Base-by-base conservation (phyloP, 2,113 vertebrate species). In the Trematomus loennbergii region DNA sequence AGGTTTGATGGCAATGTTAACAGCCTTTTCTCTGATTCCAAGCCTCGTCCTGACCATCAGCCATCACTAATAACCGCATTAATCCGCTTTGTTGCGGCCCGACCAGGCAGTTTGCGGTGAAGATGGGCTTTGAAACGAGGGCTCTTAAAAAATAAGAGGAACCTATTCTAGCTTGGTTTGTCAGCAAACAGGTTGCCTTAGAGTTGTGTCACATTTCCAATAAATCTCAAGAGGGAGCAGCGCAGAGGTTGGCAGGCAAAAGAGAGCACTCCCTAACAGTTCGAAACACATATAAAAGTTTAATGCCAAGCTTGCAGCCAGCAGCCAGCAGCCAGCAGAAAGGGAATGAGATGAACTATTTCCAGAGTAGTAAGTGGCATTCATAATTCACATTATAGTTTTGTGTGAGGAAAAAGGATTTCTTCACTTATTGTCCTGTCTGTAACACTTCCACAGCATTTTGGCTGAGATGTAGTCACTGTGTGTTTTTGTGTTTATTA, bases 211-310 rank as follows among this genome's bases (percentile, higher is more conserved):
- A 82, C 43, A 73, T 82, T 83, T 88, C 80, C 72, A 79, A 79
- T 89, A 91, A 89, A 89, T 83, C 77, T 33, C 33, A 50, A 7
- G 20, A 53, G 7, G 17, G 55, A 63, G 70, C 78, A 69, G 76
- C 75, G 82, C 79, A 87, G 78, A 76, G 81, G 82, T 85, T 72
- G 77, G 82, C 77, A 87, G 65, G 72, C 72, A 84, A 82, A 68
- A 13, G 13, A 75, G 67, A 69, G 78, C 75, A 61, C 65, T 72
- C 68, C 66, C 45, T 63, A 87, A 89, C 77, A 81, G 88, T 87
- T 92, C 77, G 92, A 94, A 94, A 93, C 83, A 83, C 65, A 71
- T 58, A 91, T 94, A 82, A 94, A 95, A 91, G 72, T 93, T 93
- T 94, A 88, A 94, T 93, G 76, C 54, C 54, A 58, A 76, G 88